Base-by-base conservation (phyloP, 2,888 invertebrate species). In the Bimastos eiseni region DNA sequence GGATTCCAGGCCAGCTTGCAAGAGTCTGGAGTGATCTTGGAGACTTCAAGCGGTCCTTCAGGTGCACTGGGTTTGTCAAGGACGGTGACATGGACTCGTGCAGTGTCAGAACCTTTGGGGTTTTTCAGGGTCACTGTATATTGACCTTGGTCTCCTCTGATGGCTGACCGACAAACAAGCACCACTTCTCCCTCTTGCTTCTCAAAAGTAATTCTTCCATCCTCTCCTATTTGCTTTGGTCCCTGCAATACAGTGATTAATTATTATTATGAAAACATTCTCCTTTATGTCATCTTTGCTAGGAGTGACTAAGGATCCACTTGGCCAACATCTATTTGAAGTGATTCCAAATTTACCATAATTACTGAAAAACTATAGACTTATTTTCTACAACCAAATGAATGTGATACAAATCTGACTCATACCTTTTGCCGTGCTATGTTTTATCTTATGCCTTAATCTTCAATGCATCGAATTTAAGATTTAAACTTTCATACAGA, bases 11-110 rank as follows among this genome's bases (percentile, higher is more conserved):
- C 97, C 89, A 99, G 96, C 21, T 98, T 97, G 95, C 99, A 99
- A 0, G 98, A 98, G 94, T 99, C 99, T 0, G 99, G 98, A 2
- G 98, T 98, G 93, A 99, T 97, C 94, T 99, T 98, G 83, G 97
- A 97, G 0, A 97, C 97, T 93, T 98, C 97, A 90, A 99, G 96
- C 36, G 99, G 99, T 44, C 98, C 98, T 94, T 97, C 97, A 5
- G 99, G 98, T 91, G 97, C 97, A 83, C 97, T 96, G 55, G 99
- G 99, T 94, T 92, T 92, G 89, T 92, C 92, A 33, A 96, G 96
- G 90, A 97, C 96, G 55, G n/a, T 49, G 24, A 89, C 89, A 96
- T 97, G 97, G 96, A 99, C 98, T 41, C 97, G 96, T 37, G 97
- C 98, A 21, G 98, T 97, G 95, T 99, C 99, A 3, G 97, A 97